Base-by-base conservation (phyloP, 53 echinoderm and acorn worm species). In the Actinopyga echinites region DNA sequence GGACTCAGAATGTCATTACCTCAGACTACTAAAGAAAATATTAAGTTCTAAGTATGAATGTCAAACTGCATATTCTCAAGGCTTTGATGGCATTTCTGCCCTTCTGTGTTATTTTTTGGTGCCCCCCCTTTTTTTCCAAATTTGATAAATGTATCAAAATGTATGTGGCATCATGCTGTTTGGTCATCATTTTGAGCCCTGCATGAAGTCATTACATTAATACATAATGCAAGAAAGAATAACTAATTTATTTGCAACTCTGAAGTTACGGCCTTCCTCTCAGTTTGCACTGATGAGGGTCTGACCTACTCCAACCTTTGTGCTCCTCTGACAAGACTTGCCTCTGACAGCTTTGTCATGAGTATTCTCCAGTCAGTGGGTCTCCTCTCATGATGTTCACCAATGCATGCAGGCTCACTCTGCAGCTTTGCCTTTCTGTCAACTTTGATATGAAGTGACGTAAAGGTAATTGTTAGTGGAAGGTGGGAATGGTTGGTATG, bases 201-300 rank as follows among this genome's bases (percentile, higher is more conserved):
- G 49, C 17, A 49, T 49, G 15, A 49, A 49, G 17, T 49, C 17
- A 49, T 15, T 15, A 2, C 49, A 49, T 49, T 17, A 0, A 15
- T 49, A 15, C 17, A 15, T 49, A 49, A 15, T 49, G 13, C 49
- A 13, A 15, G 0, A 44, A 1, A 44, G 17, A 49, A 49, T 49
- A 40, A 15, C 49, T 49, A 15, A 49, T 17, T 49, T 49, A 49
- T 49, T 49, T 17, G 13, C 49, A 49, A 29, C 75, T 75, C 22
- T 75, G 25, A 29, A 75, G 68, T 25, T 80, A 8, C 34, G 53
- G 69, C 87, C 87, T 84, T 91, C 91, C 91, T 60, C 87, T 91
- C 87, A 79, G 91, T 62, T 40, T 45, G 23, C 22, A 64, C 67
- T 86, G 90, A 90, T 79, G 87, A 90, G 87, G 86, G 87, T 65